Evolutionary conservation across 2,888 invertebrate species (phyloP).

Genomic region (Carcina quercana): DNA sequence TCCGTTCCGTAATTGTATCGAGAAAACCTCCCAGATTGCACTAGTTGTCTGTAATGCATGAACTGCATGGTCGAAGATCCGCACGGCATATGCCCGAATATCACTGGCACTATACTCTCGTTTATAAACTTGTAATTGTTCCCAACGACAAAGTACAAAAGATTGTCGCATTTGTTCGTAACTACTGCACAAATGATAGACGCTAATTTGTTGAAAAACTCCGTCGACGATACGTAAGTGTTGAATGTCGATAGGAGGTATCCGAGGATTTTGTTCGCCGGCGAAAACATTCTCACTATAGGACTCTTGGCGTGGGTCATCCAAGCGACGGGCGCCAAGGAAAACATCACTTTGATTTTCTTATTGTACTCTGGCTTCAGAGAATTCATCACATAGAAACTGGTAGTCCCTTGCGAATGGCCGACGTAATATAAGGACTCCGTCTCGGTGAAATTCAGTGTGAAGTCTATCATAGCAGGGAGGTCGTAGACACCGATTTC

Average conservation of each 20-base stretch:
- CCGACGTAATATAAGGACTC: constrained; percentile 78
- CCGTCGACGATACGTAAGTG: constrained; percentile 28
- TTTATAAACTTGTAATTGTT: constrained; percentile 31
- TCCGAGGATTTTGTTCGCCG: constrained; percentile 27
- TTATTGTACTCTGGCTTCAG: constrained; percentile 69
- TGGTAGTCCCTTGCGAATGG: constrained; percentile 80
- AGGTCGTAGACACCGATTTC: constrained; percentile 83
- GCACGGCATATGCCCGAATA: constrained; percentile 76
- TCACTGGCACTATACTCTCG: constrained; percentile 70
- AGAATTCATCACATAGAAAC: constrained; percentile 71
- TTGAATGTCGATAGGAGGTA: constrained; percentile 28
- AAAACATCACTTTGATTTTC: constrained; percentile 70
- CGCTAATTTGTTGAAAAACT: constrained; percentile 32
- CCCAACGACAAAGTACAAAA: constrained; percentile 35
- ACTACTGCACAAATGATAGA: constrained; percentile 31
- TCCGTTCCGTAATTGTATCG: constrained; percentile 40
- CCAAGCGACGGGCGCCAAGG: constrained; percentile 75
- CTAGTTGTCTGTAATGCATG: constrained; percentile 52
- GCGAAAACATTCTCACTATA: constrained; percentile 38
- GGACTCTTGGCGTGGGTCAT: constrained; percentile 55
- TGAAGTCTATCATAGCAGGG: constrained; percentile 81
- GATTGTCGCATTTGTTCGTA: constrained; percentile 31
- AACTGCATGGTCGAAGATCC: constrained; percentile 71
- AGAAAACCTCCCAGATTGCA: constrained; percentile 41
- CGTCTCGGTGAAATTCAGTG: constrained; percentile 59